These are phyloP conservation scores for Patiria miniata DNA, from an alignment of 35 echinoderm and acorn worm species.

Conservation along the genomic window DNA sequence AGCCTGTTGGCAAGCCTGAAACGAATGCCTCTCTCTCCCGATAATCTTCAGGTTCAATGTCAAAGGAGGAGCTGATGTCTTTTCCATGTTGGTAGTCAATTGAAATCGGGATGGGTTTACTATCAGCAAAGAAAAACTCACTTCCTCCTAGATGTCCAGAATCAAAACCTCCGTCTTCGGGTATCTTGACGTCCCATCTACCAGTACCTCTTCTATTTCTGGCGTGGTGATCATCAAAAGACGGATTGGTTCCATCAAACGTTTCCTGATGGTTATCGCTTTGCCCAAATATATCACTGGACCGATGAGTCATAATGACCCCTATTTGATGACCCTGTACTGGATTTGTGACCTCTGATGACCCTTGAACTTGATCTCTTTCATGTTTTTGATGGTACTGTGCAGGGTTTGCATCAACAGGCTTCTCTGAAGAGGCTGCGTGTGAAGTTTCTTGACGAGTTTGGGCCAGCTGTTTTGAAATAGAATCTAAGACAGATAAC, in stretches of 20 bases:
- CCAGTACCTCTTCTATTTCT: neutral
- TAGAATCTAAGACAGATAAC: neutral
- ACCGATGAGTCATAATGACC: neutral
- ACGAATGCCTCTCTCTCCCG: too few relatives aligned
- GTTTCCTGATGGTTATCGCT: too few relatives aligned
- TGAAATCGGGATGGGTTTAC: neutral
- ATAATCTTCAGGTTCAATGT: neutral
- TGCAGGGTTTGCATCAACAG: neutral
- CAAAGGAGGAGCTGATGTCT: neutral
- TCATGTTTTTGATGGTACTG: neutral
- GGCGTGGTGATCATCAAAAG: neutral
- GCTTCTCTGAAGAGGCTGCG: neutral
- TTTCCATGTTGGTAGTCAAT: constrained; percentile 22
- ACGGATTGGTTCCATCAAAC: too few relatives aligned
- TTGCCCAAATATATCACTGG: neutral
- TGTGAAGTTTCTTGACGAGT: neutral
- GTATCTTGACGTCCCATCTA: too few relatives aligned
- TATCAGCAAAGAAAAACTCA: too few relatives aligned
- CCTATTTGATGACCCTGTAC: constrained; percentile 10
- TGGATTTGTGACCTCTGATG: neutral
- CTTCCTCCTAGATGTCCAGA: too few relatives aligned
- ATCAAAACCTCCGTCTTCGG: too few relatives aligned
- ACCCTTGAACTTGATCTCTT: neutral
- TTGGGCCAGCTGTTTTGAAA: neutral
- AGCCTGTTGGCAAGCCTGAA: too few relatives aligned